Conservation (phyloP, 2,113 vertebrate genomes). For the Loxodonta africana region DNA sequence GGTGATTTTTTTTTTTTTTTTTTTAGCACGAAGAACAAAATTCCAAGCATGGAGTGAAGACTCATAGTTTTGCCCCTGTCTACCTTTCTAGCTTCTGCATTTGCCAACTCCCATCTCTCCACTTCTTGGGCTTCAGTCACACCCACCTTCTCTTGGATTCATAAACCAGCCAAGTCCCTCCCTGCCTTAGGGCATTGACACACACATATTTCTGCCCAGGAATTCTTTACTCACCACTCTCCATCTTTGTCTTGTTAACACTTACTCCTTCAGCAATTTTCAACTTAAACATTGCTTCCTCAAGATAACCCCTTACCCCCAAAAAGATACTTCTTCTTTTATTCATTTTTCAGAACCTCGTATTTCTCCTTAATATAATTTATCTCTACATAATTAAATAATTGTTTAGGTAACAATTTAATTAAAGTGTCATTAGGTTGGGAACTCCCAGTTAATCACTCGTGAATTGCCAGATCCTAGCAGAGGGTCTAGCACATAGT, state of each 20-base stretch:
- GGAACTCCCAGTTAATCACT: not conserved
- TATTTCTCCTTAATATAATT: not conserved
- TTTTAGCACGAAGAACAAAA: not conserved
- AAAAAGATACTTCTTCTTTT: not conserved
- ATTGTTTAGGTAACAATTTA: not conserved
- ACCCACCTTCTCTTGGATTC: not conserved
- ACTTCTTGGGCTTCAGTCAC: not conserved
- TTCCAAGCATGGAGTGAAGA: not conserved
- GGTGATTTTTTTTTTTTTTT: not conserved
- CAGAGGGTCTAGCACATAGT: not conserved
- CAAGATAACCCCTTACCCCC: not conserved
- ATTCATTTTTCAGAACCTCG: not conserved
- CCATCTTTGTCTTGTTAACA: not conserved
- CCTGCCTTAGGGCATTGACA: not conserved
- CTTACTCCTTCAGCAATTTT: not conserved
- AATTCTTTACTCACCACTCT: not conserved
- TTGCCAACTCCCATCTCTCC: not conserved
- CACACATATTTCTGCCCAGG: not conserved
- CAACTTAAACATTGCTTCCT: not conserved
- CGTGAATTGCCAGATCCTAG: not conserved
- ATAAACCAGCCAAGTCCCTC: not conserved
- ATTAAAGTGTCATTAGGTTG: not conserved
- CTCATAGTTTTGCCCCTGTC: not conserved
- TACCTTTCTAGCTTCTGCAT: not conserved
- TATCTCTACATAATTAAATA: not conserved